These are phyloP conservation scores for Oenanthe oenanthe DNA, from an alignment of 2,113 vertebrate genomes.

Conservation along the genomic window DNA sequence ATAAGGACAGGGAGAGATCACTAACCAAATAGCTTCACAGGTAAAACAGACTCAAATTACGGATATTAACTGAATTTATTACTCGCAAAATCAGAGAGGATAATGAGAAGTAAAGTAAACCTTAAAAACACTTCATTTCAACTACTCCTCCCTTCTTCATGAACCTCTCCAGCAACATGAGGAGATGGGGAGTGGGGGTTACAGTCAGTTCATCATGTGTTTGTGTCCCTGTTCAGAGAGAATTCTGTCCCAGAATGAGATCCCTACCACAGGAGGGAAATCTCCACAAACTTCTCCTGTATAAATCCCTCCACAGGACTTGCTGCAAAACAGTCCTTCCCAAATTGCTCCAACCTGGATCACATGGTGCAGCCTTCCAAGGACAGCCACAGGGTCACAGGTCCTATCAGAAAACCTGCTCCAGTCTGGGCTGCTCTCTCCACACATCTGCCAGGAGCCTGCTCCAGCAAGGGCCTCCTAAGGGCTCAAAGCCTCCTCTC, in stretches of 20 bases:
- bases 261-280: background rate
- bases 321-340: background rate
- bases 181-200: background rate
- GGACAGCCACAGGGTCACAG: no score
- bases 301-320: background rate
- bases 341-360: background rate
- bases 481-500: background rate
- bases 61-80: background rate
- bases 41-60: accelerated
- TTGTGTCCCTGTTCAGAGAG: background rate
- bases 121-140: background rate
- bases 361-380: background rate
- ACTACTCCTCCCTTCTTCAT: background rate
- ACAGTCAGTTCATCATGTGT: accelerated
- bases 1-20: background rate
- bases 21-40: background rate
- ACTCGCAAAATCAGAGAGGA: background rate
- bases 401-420: background rate
- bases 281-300: background rate
- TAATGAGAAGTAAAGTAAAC: background rate
- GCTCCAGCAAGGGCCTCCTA: background rate
- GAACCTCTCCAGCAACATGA: background rate
- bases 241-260: background rate
- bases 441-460: background rate
- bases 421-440: background rate